phyloP scores from a whole-genome alignment of 2,113 vertebrate species.

The Sialia sialis region DNA sequence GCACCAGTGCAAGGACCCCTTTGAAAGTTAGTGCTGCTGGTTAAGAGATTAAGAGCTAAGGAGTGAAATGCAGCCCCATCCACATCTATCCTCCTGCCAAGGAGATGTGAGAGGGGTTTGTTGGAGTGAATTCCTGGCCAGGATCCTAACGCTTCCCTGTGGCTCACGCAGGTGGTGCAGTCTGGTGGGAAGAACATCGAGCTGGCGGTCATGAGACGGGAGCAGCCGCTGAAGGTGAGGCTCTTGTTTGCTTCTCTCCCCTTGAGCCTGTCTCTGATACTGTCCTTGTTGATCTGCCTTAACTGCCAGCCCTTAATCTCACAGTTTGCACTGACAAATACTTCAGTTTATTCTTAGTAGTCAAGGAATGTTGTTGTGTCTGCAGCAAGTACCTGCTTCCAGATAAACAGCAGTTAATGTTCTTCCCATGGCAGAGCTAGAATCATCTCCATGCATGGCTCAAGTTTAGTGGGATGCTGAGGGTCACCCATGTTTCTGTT shows the following conservation, averaged over 20 bases:
- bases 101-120: not conserved
- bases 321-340: not conserved
- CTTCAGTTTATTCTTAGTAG: not conserved
- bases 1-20: not conserved
- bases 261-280: not conserved
- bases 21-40: not conserved
- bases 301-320: not conserved
- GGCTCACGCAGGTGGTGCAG: conserved; percentile 77
- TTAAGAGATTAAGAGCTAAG: not conserved
- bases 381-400: not conserved
- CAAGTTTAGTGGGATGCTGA: not conserved
- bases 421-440: not conserved
- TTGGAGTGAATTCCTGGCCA: not conserved
- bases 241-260: not conserved
- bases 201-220: conserved; percentile 80
- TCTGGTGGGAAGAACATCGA: conserved; percentile 84
- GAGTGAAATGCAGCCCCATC: not conserved
- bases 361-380: not conserved
- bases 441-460: not conserved
- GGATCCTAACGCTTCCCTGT: not conserved
- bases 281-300: not conserved
- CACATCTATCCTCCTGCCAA: fast-evolving
- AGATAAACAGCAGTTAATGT: not conserved
- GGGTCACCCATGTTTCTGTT: not conserved
- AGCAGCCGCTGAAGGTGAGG: conserved; percentile 81